These are phyloP conservation scores for Idaea straminata DNA, from an alignment of 2,888 invertebrate species.

Conservation along the genomic window DNA sequence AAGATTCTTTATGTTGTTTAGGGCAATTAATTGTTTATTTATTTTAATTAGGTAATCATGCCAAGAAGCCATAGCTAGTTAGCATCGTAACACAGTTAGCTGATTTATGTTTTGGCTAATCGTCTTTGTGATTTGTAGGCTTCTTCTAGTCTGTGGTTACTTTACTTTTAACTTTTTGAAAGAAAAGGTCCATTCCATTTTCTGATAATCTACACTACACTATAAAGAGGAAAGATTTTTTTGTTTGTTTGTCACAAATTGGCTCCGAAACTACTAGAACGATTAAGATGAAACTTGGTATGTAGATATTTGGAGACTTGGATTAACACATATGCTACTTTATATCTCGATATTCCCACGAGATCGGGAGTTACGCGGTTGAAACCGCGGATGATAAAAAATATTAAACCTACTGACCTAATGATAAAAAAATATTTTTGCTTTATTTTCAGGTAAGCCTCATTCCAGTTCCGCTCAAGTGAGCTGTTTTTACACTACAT, in stretches of 20 bases:
- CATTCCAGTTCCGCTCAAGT: conserved; percentile 28
- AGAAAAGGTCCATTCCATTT: too few species aligned
- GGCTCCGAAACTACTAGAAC: too few species aligned
- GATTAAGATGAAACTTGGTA: too few species aligned
- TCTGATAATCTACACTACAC: too few species aligned
- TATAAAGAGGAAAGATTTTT: too few species aligned
- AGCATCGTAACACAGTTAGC: conserved; percentile 12
- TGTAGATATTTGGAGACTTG: too few species aligned
- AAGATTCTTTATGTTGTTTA: background rate
- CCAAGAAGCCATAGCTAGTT: conserved; percentile 19
- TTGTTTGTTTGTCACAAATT: too few species aligned
- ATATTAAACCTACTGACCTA: too few species aligned
- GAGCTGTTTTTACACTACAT: conserved; percentile 30
- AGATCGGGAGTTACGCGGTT: too few species aligned
- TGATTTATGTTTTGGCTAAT: conserved; percentile 22
- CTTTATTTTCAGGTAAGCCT: conserved; percentile 44
- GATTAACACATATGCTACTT: too few species aligned
- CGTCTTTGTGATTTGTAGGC: conserved; percentile 20
- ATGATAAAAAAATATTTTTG: conserved; percentile 2
- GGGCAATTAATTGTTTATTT: background rate
- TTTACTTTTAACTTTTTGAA: background rate
- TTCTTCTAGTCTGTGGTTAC: conserved; percentile 12
- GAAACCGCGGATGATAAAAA: too few species aligned
- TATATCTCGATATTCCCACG: too few species aligned
- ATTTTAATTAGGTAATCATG: background rate